Base-by-base conservation (phyloP, 35 echinoderm and acorn worm species). In the Strongylocentrotus purpuratus region DNA sequence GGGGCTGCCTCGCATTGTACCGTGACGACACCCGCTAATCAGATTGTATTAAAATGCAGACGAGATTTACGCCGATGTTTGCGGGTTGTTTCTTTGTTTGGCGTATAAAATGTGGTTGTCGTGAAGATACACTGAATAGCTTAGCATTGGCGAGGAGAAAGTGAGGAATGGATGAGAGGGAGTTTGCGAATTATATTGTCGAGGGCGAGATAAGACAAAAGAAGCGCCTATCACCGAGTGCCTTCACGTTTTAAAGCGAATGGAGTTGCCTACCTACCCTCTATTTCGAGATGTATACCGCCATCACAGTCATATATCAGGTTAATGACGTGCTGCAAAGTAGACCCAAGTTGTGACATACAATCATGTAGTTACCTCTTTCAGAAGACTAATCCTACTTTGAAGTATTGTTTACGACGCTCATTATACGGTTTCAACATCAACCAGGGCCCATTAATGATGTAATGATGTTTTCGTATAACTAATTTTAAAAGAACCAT, bases 41-140 rank as follows among this genome's bases (percentile, higher is more conserved):
- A 89, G 87, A 89, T 89, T 45, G 87, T 45, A 89, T 78, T 10
- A 48, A 5, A 5, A 78, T 78, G 65, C 65, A 78, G 65, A 78
- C 22, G 22, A 78, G 65, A n/a, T 78, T 78, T 78, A 7, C 22
- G 28, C 22, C 65, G 6, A 78, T 78, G 65, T 78, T 78, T 78
- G 25, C 65, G 65, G 65, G n/a, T 78, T 78, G 65, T 78, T 78
- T 78, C 65, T 78, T 78, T 78, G 65, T 78, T 78, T 78, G 65
- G 65, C 65, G 28, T 22, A 28, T 22, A 4, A 28, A 78, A 78
- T n/a, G 20, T 78, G 65, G 65, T 78, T 78, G 65, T 78, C 65
- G 65, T n/a, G 65, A 78, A 78, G 65, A 78, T 78, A 78, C 65
- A 78, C 65, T n/a, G 65, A 78, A 55, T 78, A 28, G 65, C 28